Evolutionary conservation across 2,113 vertebrate genomes (phyloP).

Genomic region (Xiphophorus hellerii): DNA sequence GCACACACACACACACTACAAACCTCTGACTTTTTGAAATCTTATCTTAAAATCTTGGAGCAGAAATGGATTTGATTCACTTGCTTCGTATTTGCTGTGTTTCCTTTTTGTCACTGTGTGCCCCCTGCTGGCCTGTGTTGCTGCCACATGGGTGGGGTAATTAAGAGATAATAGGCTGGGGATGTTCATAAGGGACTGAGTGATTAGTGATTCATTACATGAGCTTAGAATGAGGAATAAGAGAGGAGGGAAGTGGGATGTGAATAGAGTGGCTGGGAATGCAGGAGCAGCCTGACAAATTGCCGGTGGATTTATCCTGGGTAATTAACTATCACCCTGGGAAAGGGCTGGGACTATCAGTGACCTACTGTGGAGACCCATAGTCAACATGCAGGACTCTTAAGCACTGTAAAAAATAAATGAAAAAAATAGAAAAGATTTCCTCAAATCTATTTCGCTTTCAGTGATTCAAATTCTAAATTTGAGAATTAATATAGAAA

Average conservation of each 20-base stretch:
- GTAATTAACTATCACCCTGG: conserved; percentile 75
- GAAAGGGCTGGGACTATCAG: conserved; percentile 47
- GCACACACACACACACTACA: conserved; percentile 24
- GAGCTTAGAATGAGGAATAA: conserved; percentile 72
- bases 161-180: conserved; percentile 79
- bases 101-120: conserved; percentile 24
- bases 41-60: conserved; percentile 1
- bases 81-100: conserved; percentile 8
- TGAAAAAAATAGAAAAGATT: neutral
- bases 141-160: conserved; percentile 68
- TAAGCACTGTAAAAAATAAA: neutral
- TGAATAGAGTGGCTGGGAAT: conserved; percentile 39
- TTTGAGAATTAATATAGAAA: neutral
- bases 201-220: conserved; percentile 83
- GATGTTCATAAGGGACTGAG: conserved; percentile 73
- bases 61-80: neutral
- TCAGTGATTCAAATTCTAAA: too few species aligned
- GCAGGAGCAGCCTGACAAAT: conserved; percentile 71
- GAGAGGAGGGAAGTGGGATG: conserved; percentile 46
- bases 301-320: conserved; percentile 73
- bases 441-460: too few species aligned
- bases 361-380: conserved; percentile 36
- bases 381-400: conserved; percentile 14
- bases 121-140: conserved; percentile 66
- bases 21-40: conserved; percentile 26